Evolutionary conservation across 2,888 invertebrate species (phyloP).

Genomic region (Quadroppia sp.): DNA sequence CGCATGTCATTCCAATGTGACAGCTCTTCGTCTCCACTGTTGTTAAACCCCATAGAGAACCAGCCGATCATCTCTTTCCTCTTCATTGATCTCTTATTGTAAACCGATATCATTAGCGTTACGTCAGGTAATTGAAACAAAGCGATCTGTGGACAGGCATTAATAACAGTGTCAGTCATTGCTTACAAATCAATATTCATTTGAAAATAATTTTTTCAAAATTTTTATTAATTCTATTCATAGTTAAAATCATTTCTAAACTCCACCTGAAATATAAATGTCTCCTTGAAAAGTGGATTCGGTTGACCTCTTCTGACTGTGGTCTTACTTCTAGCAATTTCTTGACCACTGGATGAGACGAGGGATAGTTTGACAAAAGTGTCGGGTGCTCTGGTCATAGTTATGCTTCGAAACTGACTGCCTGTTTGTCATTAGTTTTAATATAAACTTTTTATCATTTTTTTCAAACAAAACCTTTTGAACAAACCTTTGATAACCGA

Average conservation of each 20-base stretch:
- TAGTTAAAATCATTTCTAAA: background rate
- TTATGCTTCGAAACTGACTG: constrained; percentile 41
- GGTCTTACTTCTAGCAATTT: constrained; percentile 87
- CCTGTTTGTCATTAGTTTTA: constrained; percentile 14
- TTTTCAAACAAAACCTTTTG: too few relatives aligned
- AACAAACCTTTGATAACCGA: constrained; percentile 80
- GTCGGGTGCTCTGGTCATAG: constrained; percentile 76
- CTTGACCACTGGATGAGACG: constrained; percentile 86
- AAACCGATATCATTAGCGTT: constrained; percentile 87
- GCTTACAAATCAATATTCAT: too few relatives aligned
- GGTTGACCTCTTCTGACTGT: constrained; percentile 86
- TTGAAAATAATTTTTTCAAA: too few relatives aligned
- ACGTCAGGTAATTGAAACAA: constrained; percentile 91
- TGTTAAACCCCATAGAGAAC: constrained; percentile 87
- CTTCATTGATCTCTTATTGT: constrained; percentile 85
- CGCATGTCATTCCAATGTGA: constrained; percentile 92
- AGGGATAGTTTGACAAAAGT: constrained; percentile 89
- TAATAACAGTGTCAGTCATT: background rate
- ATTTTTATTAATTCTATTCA: too few relatives aligned
- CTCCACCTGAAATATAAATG: constrained; percentile 84
- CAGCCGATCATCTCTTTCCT: constrained; percentile 95
- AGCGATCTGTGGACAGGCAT: constrained; percentile 65
- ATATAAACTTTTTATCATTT: too few relatives aligned
- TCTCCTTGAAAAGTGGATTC: constrained; percentile 91
- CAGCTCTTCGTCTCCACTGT: constrained; percentile 84